These are phyloP conservation scores for Enchytraeus crypticus DNA, from an alignment of 2,888 invertebrate species.

Conservation along the genomic window DNA sequence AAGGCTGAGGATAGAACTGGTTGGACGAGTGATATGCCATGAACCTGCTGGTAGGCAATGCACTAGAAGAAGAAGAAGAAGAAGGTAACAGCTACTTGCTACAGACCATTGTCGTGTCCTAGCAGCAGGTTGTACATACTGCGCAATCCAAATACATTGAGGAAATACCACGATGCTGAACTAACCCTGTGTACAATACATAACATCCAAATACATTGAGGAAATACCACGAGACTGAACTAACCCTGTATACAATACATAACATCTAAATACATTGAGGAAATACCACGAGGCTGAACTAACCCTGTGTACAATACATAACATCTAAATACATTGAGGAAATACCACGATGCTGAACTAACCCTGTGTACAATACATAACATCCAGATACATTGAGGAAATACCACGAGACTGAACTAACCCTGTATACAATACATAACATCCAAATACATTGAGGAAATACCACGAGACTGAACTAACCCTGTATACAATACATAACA, in stretches of 20 bases:
- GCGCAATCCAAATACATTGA: slow-evolving; percentile 94
- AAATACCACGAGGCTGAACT: slow-evolving; percentile 99
- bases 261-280: slow-evolving; percentile 95
- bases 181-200: slow-evolving; percentile 60
- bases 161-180: slow-evolving; percentile 98
- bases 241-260: slow-evolving; percentile 57
- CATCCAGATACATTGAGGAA: slow-evolving; percentile 99
- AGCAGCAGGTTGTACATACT: slow-evolving; percentile 94
- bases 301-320: slow-evolving; percentile 86
- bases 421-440: slow-evolving; percentile 50
- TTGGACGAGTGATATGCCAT: too few relatives aligned
- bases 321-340: slow-evolving; percentile 95
- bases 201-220: slow-evolving; percentile 95
- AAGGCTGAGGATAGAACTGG: too few relatives aligned
- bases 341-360: slow-evolving; percentile 99
- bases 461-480: slow-evolving; percentile 99
- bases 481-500: slow-evolving; percentile 83
- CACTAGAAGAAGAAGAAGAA: background rate
- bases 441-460: slow-evolving; percentile 98
- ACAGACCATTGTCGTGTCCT: slow-evolving; percentile 83
- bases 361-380: slow-evolving; percentile 54
- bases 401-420: slow-evolving; percentile 99
- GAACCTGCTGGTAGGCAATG: too few relatives aligned
- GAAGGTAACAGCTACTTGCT: background rate
- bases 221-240: slow-evolving; percentile 99